Percentiles rank a stretch among this genome's conserved stretches.
Conservation (phyloP, 2,113 vertebrate species). For the Caracal caracal region DNA sequence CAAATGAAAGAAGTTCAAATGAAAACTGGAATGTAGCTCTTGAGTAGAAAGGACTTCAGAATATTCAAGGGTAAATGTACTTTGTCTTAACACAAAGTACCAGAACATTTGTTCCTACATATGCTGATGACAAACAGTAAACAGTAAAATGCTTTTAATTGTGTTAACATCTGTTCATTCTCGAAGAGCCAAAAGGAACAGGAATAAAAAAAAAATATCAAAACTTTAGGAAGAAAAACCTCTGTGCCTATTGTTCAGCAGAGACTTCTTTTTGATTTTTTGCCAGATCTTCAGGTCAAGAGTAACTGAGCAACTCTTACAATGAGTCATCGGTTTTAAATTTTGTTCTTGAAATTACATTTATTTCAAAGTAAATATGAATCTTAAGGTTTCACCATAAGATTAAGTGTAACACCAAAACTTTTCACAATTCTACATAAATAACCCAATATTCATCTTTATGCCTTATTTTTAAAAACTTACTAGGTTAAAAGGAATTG, state of each 20-base stretch:
- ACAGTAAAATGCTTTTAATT: constrained; percentile 53
- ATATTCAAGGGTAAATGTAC: constrained; percentile 18
- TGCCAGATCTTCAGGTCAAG: constrained; percentile 52
- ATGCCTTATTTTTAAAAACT: constrained; percentile 43
- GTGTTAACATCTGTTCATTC: constrained; percentile 36
- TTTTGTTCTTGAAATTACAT: constrained; percentile 33
- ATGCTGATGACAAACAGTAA: constrained; percentile 23
- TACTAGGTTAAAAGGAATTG: constrained; percentile 78
- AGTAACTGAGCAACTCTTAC: constrained; percentile 33
- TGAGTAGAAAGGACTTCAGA: not conserved
- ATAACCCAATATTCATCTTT: constrained; percentile 41
- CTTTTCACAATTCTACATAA: constrained; percentile 32
- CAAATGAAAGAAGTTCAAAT: constrained; percentile 67
- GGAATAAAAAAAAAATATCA: not conserved
- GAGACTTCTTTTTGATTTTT: constrained; percentile 48
- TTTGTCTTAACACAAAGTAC: constrained; percentile 57
- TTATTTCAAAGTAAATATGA: constrained; percentile 27
- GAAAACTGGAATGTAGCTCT: constrained; percentile 53
- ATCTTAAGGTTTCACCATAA: constrained; percentile 1
- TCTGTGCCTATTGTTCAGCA: constrained; percentile 39
- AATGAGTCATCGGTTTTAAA: constrained; percentile 62
- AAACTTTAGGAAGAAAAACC: constrained; percentile 47
- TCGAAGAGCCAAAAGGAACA: constrained; percentile 51
- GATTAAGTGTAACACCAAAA: constrained; percentile 53
- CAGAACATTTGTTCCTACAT: constrained; percentile 37